Evolutionary conservation across 2,113 vertebrate genomes (phyloP).

Genomic region (Charina bottae): DNA sequence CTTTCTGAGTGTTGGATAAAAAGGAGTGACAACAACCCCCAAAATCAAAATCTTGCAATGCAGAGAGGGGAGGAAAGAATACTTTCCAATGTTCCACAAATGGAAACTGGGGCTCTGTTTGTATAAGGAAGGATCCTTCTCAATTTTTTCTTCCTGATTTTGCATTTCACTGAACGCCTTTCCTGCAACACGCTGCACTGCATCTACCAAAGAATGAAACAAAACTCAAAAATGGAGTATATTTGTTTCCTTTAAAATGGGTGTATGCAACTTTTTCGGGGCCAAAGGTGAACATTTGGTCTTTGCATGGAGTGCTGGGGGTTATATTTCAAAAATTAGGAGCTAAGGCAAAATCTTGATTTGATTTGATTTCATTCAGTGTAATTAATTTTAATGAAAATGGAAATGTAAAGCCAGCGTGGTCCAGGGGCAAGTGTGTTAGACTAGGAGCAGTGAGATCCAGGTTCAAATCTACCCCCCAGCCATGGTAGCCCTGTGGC

Average conservation of each 20-base stretch:
- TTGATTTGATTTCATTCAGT: background rate
- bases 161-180: background rate
- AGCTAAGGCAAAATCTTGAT: background rate
- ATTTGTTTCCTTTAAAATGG: background rate
- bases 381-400: background rate
- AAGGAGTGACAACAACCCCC: background rate
- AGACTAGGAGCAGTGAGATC: background rate
- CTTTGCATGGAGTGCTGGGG: background rate
- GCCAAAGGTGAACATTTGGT: background rate
- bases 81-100: background rate
- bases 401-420: background rate
- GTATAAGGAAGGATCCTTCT: background rate
- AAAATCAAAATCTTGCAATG: constrained; percentile 40
- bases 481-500: background rate
- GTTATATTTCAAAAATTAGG: background rate
- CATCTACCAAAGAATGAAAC: background rate
- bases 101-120: background rate
- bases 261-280: background rate
- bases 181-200: background rate
- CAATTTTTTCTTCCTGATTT: background rate
- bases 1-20: constrained; percentile 64
- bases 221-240: background rate
- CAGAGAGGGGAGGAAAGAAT: constrained; percentile 27
- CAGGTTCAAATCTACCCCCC: background rate
- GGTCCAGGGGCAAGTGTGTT: background rate